Evolutionary conservation across 2,113 vertebrate genomes (phyloP), one percentile per base, ranked within the genome.

Genomic region (Trinectes maculatus): DNA sequence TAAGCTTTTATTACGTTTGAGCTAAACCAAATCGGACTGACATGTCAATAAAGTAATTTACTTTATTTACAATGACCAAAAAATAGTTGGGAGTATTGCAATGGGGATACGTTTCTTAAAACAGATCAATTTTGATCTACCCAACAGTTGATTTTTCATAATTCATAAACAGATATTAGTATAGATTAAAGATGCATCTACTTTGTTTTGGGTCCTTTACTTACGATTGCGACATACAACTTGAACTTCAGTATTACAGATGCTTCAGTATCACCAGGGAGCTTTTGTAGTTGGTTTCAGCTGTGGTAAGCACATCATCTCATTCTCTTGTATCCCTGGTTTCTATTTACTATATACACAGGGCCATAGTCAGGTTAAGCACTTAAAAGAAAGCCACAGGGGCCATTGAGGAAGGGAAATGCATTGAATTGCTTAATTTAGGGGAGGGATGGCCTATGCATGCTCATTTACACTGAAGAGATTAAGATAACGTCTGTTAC

Each of bases 311-410:
- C 22, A 51, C 43, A 36, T 1, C 39, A 48, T 55, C 42, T 77
- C 40, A 51, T 60, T 67, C 33, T 33, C n/a, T 42, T 46, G 9
- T 46, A 36, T 43, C 42, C 40, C 26, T 6, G 0, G 26, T 44
- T 64, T 55, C 51, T 69, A 44, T 80, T 62, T 58, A 42, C 48
- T 22, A 21, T 43, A 13, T 46, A 49, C 60, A 67, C 52, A 53
- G 19, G 42, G 48, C 55, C 19, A 28, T 58, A 71, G 55, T 80
- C 80, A 82, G 34, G 22, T 43, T 71, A 75, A 84, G 64, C 70
- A 59, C 65, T 71, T 58, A 65, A 77, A 70, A 73, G 52, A 76
- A 78, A 74, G 39, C 42, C 53, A 58, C 65, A 42, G 2, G 64
- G 52, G 62, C 52, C 46, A 36, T 43, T 43, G 55, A 65, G 36